These are phyloP conservation scores for Artemisiospiza belli DNA, from an alignment of 2,113 vertebrate species.

Conservation along the genomic window DNA sequence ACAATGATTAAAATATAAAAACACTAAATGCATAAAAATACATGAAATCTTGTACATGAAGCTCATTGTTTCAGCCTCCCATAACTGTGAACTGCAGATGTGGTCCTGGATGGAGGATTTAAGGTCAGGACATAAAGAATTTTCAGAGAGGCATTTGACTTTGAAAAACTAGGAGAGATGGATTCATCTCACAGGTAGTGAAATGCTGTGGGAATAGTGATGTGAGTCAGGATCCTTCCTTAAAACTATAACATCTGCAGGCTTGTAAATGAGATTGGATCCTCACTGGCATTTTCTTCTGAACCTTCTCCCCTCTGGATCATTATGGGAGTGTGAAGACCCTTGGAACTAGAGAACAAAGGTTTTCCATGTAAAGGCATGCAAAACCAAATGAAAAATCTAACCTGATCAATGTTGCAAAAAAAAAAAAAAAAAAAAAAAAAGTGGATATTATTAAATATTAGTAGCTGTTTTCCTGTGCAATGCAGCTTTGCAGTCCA, in stretches of 20 bases:
- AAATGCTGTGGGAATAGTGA: background rate
- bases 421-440: background rate
- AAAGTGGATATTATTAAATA: background rate
- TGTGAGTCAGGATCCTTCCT: background rate
- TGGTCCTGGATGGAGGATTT: background rate
- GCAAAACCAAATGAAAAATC: background rate
- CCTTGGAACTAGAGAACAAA: background rate
- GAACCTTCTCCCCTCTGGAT: background rate
- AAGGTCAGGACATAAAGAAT: background rate
- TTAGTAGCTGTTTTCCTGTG: background rate
- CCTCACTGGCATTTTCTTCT: background rate
- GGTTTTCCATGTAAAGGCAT: background rate
- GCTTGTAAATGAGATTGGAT: background rate
- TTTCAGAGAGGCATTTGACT: background rate
- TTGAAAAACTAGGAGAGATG: background rate
- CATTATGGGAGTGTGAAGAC: background rate
- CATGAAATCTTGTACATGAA: background rate
- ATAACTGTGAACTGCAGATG: background rate
- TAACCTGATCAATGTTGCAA: background rate
- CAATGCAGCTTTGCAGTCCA: background rate
- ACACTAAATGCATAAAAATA: background rate
- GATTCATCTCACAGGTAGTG: background rate
- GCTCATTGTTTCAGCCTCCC: background rate
- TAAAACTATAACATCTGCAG: background rate
- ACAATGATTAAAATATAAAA: background rate